Base-by-base conservation (phyloP, 2,888 invertebrate genomes). In the Dichetophora obliterata region DNA sequence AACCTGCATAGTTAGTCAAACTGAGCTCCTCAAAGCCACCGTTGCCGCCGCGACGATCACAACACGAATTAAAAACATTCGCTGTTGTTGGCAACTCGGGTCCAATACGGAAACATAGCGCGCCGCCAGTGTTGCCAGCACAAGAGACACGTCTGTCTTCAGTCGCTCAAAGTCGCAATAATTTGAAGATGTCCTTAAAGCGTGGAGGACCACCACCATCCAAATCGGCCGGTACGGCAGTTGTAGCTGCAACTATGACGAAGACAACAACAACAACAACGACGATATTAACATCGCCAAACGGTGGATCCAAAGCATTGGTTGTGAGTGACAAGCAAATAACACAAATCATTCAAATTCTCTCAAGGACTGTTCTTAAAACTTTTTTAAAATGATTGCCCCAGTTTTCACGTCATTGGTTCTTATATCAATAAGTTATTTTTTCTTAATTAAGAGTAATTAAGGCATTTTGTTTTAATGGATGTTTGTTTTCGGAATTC, bases 1-100 rank as follows among this genome's bases (percentile, higher is more conserved):
- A 54, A 59, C 34, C 66, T 72, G 66, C 43, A 77, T 59, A 80
- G 79, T 75, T 77, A 75, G 78, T 82, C 84, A 84, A 84, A 81
- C 84, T 84, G 83, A 82, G 84, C 83, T 84, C 87, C 78, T 85
- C 86, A 85, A 88, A 87, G 82, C 88, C 84, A 77, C 87, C 87
- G 75, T 80, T 85, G 81, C 85, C 87, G 78, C 85, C 87, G 80
- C 83, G 82, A 75, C 80, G 65, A 57, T 31, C 75, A 19, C 50
- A 37, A 59, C 80, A 81, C 79, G 81, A 82, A 77, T 77, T 83
- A 73, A 80, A 81, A 78, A 80, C 82, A n/a, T 82, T 83, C 77
- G 78, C 77, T 65, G 75, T 71, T 66, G 72, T 27, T 65, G 66
- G 72, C 37, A 74, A 34, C n/a, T 8, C 79, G 78, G 73, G 80